Percentiles rank a stretch among this genome's conserved stretches.
These are phyloP conservation scores for Galerucella pusilla DNA, from an alignment of 2,888 invertebrate species.

Conservation along the genomic window DNA sequence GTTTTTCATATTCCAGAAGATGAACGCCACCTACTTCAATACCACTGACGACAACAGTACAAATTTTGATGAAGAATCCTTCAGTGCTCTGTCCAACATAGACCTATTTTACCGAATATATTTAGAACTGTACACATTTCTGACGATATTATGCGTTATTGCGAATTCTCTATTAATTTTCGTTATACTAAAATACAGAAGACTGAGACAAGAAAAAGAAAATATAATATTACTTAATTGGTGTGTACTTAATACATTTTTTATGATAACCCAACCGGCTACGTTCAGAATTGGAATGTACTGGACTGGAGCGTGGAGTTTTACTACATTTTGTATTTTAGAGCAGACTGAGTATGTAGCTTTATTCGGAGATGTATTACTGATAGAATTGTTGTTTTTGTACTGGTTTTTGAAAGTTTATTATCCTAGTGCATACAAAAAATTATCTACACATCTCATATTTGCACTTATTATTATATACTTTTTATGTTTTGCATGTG, in stretches of 20 bases:
- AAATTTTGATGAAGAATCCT: conserved; percentile 5
- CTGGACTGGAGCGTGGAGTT: not conserved
- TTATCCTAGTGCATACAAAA: conserved; percentile 22
- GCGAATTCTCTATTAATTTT: conserved; percentile 38
- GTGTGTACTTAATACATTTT: conserved; percentile 37
- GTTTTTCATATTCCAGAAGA: conserved; percentile 21
- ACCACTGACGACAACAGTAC: conserved; percentile 3
- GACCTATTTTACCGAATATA: conserved; percentile 16
- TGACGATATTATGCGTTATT: conserved; percentile 35
- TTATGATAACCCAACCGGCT: conserved; percentile 30
- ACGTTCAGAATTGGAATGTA: conserved; percentile 24
- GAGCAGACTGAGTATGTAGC: conserved; percentile 33
- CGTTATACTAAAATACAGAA: conserved; percentile 40
- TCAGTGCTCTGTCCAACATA: not conserved
- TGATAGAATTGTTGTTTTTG: conserved; percentile 34
- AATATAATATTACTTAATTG: conserved; percentile 42
- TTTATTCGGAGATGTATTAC: conserved; percentile 27
- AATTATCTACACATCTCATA: conserved; percentile 30
- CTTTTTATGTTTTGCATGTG: conserved; percentile 18
- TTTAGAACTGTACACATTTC: conserved; percentile 39
- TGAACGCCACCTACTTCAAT: conserved; percentile 12
- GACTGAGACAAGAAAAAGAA: conserved; percentile 39
- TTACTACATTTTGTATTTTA: conserved; percentile 25
- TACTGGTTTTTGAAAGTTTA: conserved; percentile 42
- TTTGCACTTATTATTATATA: conserved; percentile 27